Evolutionary conservation across 2,888 invertebrate genomes (phyloP), one percentile per base, ranked within the genome.

Genomic region (Nemotelus nigrinus): DNA sequence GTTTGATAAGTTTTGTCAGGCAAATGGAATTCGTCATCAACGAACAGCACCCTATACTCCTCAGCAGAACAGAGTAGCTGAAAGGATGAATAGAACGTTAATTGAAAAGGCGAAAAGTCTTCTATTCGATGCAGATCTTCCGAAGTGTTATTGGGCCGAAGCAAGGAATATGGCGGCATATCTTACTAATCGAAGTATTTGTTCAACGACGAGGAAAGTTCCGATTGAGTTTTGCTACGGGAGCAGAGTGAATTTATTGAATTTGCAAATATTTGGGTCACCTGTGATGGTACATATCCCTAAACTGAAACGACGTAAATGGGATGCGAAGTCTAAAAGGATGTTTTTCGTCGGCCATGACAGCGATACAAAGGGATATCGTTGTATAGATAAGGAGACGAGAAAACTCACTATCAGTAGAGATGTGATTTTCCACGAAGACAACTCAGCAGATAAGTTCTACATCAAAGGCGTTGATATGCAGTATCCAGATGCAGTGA

Each of bases 221-320:
- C 84, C 86, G 0, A 82, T 82, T 75, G 85, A 86, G 79, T 10
- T 82, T 3, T 86, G 85, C 85, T 79, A 81, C 55, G 82, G 84
- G 6, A 80, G 79, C 4, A 84, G 83, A 78, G 83, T 83, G 39
- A 80, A 84, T 78, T 48, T 88, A 0, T 78, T 78, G 55, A 81
- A 84, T 39, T 74, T 87, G 39, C 80, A 81, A 57, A 81, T 83
- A 47, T 88, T 88, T 83, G 87, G 87, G 6, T 81, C 81, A n/a
- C 63, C 82, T 76, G 83, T 83, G 6, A 83, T 83, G 81, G 83
- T 82, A 3, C 84, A 84, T 68, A 78, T 85, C 55, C 84, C 85
- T 0, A 83, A 85, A 77, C 80, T 84, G 77, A 83, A 81, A 67
- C 77, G 83, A 63, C 58, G 44, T 47, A 85, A 85, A 79, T 82